Conservation (phyloP, 2,888 invertebrate genomes). For the Oegoconia quadripuncta region DNA sequence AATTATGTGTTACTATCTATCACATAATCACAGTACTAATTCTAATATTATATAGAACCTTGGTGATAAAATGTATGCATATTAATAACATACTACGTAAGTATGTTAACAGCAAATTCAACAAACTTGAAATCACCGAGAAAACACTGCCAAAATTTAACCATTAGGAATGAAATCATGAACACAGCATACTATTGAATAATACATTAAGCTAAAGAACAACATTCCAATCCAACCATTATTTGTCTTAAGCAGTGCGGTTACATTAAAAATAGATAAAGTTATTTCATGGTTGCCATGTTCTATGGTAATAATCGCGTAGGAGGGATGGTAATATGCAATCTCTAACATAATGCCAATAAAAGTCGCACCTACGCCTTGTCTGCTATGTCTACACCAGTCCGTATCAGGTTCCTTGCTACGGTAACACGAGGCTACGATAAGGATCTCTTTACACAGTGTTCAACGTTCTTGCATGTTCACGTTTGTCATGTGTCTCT, state of each 20-base stretch:
- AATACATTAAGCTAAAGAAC: no score
- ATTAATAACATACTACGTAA: neutral
- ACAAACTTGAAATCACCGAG: no score
- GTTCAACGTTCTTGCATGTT: neutral
- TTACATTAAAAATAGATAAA: neutral
- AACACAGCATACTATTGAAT: no score
- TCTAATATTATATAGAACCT: neutral
- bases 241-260: no score
- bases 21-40: neutral
- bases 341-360: no score
- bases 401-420: constrained; percentile 3
- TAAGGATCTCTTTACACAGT: neutral
- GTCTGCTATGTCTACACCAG: neutral
- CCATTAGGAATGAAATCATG: no score
- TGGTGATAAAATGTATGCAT: neutral
- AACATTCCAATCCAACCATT: no score
- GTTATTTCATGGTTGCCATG: no score
- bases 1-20: neutral
- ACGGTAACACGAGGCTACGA: neutral
- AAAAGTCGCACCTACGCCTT: constrained; percentile 1
- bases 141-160: no score
- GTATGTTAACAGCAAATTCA: no score
- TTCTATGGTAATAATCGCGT: neutral
- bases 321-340: neutral
- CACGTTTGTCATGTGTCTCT: neutral